Evolutionary conservation across 2,888 invertebrate species (phyloP).

Genomic region (Tetropium fuscum): DNA sequence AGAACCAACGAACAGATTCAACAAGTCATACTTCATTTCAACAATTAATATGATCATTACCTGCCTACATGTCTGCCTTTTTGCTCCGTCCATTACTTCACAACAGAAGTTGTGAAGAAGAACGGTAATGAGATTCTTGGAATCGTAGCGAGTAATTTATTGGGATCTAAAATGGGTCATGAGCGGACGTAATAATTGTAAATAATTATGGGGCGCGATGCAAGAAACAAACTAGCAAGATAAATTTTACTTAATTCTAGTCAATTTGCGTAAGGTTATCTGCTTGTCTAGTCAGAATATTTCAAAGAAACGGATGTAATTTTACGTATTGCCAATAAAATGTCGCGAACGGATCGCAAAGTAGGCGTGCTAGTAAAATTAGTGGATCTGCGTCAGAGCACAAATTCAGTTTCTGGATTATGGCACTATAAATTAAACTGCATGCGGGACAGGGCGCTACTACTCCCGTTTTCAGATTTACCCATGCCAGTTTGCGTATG

Average conservation of each 20-base stretch:
- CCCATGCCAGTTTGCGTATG: conserved; percentile 37
- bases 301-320: conserved; percentile 55
- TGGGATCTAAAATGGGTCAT: conserved; percentile 15
- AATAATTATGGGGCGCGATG: conserved; percentile 19
- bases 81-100: too few species aligned
- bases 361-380: conserved; percentile 58
- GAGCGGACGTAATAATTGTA: conserved; percentile 10
- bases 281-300: conserved; percentile 55
- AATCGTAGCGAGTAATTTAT: not conserved
- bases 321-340: conserved; percentile 60
- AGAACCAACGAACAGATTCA: too few species aligned
- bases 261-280: conserved; percentile 51
- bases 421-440: conserved; percentile 56
- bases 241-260: conserved; percentile 53
- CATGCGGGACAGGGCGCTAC: conserved; percentile 29
- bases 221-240: conserved; percentile 3
- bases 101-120: too few species aligned
- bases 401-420: conserved; percentile 53
- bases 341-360: conserved; percentile 48
- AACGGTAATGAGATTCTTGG: not conserved
- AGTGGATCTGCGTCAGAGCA: conserved; percentile 47
- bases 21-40: too few species aligned
- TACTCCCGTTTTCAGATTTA: conserved; percentile 30
- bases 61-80: too few species aligned
- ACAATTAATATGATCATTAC: too few species aligned